These are phyloP conservation scores for Cydia splendana DNA, from an alignment of 1,140 invertebrate genomes.

Conservation along the genomic window DNA sequence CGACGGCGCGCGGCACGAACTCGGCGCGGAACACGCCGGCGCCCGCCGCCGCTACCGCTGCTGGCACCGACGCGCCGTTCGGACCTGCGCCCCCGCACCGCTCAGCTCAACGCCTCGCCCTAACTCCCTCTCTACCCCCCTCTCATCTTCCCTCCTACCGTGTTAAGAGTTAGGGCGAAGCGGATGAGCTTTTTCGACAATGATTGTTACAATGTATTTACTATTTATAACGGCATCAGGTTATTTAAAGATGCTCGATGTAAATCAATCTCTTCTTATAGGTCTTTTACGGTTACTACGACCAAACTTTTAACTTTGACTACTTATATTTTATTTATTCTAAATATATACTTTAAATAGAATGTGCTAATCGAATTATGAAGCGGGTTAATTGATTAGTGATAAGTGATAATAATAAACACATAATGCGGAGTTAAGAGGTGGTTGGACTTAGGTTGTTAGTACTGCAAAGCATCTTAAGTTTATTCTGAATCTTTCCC, in stretches of 20 bases:
- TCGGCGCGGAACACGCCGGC: slow-evolving; percentile 90
- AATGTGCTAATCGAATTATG: slow-evolving; percentile 12
- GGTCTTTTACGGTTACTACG: not conserved
- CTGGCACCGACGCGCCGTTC: slow-evolving; percentile 91
- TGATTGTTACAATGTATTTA: slow-evolving; percentile 20
- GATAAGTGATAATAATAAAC: slow-evolving; percentile 7
- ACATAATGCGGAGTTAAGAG: slow-evolving; percentile 23
- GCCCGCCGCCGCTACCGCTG: slow-evolving; percentile 90
- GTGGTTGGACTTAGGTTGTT: slow-evolving; percentile 27
- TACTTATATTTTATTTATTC: not conserved
- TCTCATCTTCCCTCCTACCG: slow-evolving; percentile 36
- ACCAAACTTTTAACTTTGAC: not conserved
- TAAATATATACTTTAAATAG: slow-evolving; percentile 2
- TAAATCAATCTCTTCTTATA: slow-evolving; percentile 15
- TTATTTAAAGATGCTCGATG: slow-evolving; percentile 8
- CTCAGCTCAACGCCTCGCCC: slow-evolving; percentile 71
- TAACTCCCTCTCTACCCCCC: slow-evolving; percentile 42
- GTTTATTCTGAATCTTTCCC: not conserved
- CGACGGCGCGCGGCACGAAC: slow-evolving; percentile 91
- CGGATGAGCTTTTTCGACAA: slow-evolving; percentile 64
- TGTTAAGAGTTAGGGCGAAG: slow-evolving; percentile 78
- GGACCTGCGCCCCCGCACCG: slow-evolving; percentile 83
- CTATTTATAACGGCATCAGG: slow-evolving; percentile 14
- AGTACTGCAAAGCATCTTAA: slow-evolving; percentile 35
- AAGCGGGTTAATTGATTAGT: slow-evolving; percentile 21